These are phyloP conservation scores for Arremon aurantiirostris DNA, from an alignment of 2,797 vertebrate genomes.

Conservation along the genomic window DNA sequence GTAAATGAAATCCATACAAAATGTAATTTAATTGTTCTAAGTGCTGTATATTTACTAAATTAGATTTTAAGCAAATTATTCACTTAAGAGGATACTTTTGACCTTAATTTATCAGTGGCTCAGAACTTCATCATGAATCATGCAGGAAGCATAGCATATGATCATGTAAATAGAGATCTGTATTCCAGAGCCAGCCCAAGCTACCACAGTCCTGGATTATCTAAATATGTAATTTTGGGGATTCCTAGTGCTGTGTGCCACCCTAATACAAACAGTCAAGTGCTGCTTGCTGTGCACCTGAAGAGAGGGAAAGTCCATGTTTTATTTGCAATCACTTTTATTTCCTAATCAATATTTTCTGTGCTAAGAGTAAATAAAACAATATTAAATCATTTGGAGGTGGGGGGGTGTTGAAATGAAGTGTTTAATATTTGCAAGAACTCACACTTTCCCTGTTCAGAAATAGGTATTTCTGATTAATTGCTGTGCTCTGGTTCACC, in stretches of 20 bases:
- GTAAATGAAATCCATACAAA: neutral
- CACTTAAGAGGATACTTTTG: neutral
- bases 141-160: neutral
- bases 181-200: neutral
- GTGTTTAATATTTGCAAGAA: neutral
- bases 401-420: neutral
- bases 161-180: neutral
- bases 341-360: conserved; percentile 9
- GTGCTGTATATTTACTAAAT: neutral
- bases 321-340: neutral
- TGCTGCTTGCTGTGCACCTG: neutral
- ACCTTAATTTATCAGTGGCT: neutral
- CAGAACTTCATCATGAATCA: neutral
- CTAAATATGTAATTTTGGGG: neutral
- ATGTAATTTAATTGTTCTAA: neutral
- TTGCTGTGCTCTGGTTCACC: conserved; percentile 45
- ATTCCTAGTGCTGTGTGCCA: neutral
- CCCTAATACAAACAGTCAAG: neutral
- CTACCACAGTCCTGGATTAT: neutral
- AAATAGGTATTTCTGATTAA: conserved; percentile 19
- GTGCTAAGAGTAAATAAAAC: neutral
- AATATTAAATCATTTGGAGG: neutral
- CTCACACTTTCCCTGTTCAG: neutral
- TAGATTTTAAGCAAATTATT: neutral
- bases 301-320: neutral